phyloP scores from a whole-genome alignment of 2,113 vertebrate genomes.

The Syngnathus typhle region DNA sequence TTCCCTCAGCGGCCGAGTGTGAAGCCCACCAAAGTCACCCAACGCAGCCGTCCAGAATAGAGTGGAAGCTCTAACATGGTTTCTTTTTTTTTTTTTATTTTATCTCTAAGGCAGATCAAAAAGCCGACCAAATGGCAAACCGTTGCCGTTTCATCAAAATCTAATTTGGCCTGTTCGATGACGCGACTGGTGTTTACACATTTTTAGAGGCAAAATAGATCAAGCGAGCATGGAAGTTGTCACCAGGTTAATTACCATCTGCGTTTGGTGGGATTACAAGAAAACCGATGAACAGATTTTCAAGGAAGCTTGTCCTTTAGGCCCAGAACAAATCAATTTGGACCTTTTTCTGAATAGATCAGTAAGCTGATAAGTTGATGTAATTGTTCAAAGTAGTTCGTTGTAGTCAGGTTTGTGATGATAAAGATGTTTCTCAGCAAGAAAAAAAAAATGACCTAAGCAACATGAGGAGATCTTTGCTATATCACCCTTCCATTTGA shows the following conservation, averaged over 20 bases:
- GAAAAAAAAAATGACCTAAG: neutral
- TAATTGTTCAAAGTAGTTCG: neutral
- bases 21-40: constrained; percentile 68
- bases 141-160: neutral
- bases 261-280: neutral
- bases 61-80: neutral
- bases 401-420: neutral
- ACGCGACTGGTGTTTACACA: neutral
- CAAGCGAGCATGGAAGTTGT: neutral
- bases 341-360: too few species aligned
- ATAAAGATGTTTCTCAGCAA: neutral
- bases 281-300: neutral
- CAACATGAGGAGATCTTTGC: neutral
- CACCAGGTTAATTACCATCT: neutral
- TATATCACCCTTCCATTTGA: constrained; percentile 9
- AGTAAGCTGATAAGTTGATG: too few species aligned
- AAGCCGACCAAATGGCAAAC: neutral
- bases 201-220: neutral
- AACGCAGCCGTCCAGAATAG: constrained; percentile 24
- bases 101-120: constrained; percentile 26
- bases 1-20: constrained; percentile 61
- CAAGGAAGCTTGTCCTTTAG: neutral
- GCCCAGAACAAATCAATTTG: neutral
- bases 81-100: too few species aligned
- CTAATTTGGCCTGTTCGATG: constrained; percentile 10